These are phyloP conservation scores for Yponomeuta malinellus DNA, from an alignment of 2,888 invertebrate genomes.

Conservation along the genomic window DNA sequence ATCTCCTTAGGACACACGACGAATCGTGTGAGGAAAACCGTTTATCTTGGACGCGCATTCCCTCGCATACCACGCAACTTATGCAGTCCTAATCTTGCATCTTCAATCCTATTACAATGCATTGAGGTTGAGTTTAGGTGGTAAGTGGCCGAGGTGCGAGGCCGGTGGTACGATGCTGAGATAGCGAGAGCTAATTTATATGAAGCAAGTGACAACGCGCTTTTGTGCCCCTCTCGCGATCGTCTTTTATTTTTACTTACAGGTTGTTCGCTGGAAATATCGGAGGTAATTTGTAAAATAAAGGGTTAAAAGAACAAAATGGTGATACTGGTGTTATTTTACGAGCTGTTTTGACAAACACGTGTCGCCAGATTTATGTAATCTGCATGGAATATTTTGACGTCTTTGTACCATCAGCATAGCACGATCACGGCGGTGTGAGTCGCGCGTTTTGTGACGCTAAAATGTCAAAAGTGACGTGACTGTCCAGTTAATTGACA, in stretches of 20 bases:
- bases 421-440: no score
- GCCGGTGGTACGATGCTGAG: slow-evolving; percentile 59
- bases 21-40: slow-evolving; percentile 49
- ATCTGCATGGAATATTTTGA: no score
- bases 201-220: slow-evolving; percentile 71
- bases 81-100: background rate
- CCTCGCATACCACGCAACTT: slow-evolving; percentile 24
- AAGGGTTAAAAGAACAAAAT: background rate
- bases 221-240: slow-evolving; percentile 39
- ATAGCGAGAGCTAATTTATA: slow-evolving; percentile 71
- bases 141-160: slow-evolving; percentile 62
- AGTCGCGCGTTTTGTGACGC: no score
- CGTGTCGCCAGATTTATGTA: no score
- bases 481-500: no score
- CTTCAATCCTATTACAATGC: slow-evolving; percentile 4
- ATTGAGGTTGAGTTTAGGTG: background rate
- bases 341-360: background rate
- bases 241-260: slow-evolving; percentile 26
- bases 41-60: slow-evolving; percentile 62
- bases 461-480: no score
- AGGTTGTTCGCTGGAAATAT: background rate
- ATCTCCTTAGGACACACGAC: slow-evolving; percentile 40
- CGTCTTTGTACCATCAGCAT: no score
- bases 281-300: background rate
- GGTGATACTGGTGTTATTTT: background rate